Evolutionary conservation across 1,140 invertebrate species (phyloP).

Genomic region (Helicorthomorpha holstii): DNA sequence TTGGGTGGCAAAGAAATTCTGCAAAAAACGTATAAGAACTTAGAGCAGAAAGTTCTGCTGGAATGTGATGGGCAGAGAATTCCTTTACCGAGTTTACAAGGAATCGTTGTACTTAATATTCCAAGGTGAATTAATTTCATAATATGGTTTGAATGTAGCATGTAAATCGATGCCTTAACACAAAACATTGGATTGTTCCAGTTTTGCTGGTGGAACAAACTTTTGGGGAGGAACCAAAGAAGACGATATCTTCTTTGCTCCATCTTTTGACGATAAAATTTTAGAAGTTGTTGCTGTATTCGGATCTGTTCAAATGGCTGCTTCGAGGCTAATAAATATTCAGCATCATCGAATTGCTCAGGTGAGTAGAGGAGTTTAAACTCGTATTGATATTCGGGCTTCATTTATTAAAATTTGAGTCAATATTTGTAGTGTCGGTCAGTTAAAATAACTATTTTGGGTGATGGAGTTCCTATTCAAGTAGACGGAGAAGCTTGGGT

Average conservation of each 20-base stretch:
- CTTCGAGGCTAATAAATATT: conserved; percentile 79
- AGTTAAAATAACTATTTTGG: conserved; percentile 87
- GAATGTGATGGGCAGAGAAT: conserved; percentile 86
- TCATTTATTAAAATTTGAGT: too few species aligned
- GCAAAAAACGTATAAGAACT: conserved; percentile 81
- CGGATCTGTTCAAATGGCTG: conserved; percentile 91
- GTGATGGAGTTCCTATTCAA: conserved; percentile 72
- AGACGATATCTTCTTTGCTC: conserved; percentile 69
- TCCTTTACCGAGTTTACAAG: conserved; percentile 80
- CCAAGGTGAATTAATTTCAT: conserved; percentile 41
- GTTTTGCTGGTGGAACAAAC: conserved; percentile 96
- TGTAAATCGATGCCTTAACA: too few species aligned
- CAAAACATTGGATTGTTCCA: too few species aligned
- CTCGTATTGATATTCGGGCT: too few species aligned
- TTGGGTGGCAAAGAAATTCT: conserved; percentile 72
- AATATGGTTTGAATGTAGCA: too few species aligned
- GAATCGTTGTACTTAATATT: conserved; percentile 94
- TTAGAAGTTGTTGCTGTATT: conserved; percentile 92
- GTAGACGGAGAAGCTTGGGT: conserved; percentile 97
- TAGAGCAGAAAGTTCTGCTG: conserved; percentile 82
- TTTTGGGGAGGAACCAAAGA: conserved; percentile 90
- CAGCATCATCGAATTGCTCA: conserved; percentile 92
- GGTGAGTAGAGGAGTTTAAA: too few species aligned
- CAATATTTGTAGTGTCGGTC: conserved; percentile 64
- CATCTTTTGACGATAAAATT: conserved; percentile 81